phyloP scores from a whole-genome alignment of 2,113 vertebrate species.

The Prunella fulvescens region DNA sequence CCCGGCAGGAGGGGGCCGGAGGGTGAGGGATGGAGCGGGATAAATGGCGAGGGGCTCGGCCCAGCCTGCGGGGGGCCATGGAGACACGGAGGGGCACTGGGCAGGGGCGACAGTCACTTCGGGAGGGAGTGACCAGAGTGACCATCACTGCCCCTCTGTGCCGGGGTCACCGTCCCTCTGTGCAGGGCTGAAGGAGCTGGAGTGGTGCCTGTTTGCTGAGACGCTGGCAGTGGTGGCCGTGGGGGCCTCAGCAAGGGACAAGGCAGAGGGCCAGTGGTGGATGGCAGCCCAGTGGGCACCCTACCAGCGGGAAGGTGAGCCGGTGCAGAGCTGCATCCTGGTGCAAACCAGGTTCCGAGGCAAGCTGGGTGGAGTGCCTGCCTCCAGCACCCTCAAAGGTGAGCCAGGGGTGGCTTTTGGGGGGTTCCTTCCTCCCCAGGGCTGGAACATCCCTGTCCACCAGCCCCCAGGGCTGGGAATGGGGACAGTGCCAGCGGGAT shows the following conservation, averaged over 20 bases:
- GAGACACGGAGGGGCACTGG: neutral
- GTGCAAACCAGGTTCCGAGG: conserved; percentile 76
- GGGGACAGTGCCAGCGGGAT: neutral
- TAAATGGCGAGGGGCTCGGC: neutral
- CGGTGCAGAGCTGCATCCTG: conserved; percentile 62
- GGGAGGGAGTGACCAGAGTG: neutral
- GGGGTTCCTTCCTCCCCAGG: no score
- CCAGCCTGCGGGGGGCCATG: no score
- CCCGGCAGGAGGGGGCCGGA: neutral
- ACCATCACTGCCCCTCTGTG: neutral
- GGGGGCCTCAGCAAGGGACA: neutral
- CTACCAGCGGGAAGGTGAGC: conserved; percentile 28
- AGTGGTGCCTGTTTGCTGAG: conserved; percentile 75
- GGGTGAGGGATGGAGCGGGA: neutral
- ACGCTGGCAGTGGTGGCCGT: conserved; percentile 72
- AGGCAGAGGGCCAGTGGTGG: conserved; percentile 74
- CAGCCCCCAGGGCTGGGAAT: neutral
- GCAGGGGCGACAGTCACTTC: neutral
- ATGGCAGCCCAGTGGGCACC: conserved; percentile 66
- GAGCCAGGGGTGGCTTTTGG: neutral
- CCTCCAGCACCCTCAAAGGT: conserved; percentile 82
- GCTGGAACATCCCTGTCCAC: neutral
- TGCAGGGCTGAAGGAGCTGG: conserved; percentile 71
- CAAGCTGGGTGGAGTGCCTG: conserved; percentile 62
- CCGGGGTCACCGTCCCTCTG: neutral